These are phyloP conservation scores for Oncorhynchus kisutch DNA, from an alignment of 2,113 vertebrate species.

Conservation along the genomic window DNA sequence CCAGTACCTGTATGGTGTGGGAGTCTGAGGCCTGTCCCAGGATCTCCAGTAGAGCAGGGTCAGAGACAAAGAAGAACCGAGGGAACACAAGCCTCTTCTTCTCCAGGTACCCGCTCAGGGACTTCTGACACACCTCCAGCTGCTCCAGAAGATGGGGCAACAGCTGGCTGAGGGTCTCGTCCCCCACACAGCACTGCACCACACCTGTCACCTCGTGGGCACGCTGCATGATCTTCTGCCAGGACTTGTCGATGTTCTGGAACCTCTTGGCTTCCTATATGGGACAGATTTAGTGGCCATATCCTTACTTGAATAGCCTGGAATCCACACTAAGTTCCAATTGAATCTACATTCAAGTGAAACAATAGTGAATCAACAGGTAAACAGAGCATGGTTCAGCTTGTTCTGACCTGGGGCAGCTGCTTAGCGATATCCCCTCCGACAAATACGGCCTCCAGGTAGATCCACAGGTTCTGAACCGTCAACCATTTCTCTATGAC, in stretches of 20 bases:
- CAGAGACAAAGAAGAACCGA: constrained; percentile 66
- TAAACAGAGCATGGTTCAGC: not conserved
- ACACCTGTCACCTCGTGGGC: constrained; percentile 78
- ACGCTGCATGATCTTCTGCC: constrained; percentile 83
- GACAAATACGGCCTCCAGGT: constrained; percentile 86
- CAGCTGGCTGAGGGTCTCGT: constrained; percentile 78
- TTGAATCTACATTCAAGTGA: no score
- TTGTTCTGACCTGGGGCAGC: constrained; percentile 75
- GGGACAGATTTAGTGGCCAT: not conserved
- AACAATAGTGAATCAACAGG: no score
- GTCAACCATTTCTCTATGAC: constrained; percentile 83
- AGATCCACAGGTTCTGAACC: constrained; percentile 87
- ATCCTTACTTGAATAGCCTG: not conserved
- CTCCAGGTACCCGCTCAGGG: constrained; percentile 70
- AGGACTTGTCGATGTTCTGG: constrained; percentile 84
- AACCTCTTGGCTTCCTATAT: constrained; percentile 83
- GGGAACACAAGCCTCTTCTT: constrained; percentile 63
- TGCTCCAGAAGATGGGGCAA: constrained; percentile 78
- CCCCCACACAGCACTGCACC: constrained; percentile 82
- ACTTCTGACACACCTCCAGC: constrained; percentile 81
- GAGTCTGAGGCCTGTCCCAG: constrained; percentile 65
- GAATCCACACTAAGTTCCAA: no score
- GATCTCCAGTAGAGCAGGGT: constrained; percentile 61
- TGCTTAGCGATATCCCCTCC: constrained; percentile 87
- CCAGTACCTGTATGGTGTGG: constrained; percentile 60